Conservation (phyloP, 2,797 vertebrate species). For the Acipenser ruthenus region DNA sequence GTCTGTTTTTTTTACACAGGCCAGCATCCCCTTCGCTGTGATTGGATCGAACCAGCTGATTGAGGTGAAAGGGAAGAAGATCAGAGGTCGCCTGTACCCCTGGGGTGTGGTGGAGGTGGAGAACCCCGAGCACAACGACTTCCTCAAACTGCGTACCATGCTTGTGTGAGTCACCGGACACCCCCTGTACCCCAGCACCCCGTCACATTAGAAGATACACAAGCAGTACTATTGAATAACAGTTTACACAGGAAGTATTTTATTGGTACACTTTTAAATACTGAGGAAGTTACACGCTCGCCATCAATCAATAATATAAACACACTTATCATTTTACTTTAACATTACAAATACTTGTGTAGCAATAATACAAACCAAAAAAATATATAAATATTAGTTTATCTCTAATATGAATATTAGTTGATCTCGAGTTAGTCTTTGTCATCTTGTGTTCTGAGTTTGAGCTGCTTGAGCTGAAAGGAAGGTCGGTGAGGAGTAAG, state of each 20-base stretch:
- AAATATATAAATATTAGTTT: no score
- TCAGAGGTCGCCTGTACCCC: slow-evolving; percentile 74
- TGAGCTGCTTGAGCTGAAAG: no score
- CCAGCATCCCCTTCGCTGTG: slow-evolving; percentile 77
- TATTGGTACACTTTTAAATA: neutral
- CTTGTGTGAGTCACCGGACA: slow-evolving; percentile 66
- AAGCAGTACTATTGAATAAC: no score
- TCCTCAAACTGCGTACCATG: slow-evolving; percentile 80
- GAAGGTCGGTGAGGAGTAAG: no score
- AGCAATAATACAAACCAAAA: no score
- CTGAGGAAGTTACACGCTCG: no score
- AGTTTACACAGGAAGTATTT: neutral
- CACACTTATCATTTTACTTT: no score
- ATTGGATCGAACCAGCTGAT: slow-evolving; percentile 85
- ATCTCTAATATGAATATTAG: no score
- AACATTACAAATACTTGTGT: no score
- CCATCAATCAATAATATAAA: no score
- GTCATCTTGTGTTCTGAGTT: no score
- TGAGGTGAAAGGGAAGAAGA: slow-evolving; percentile 88
- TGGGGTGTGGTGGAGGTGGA: slow-evolving; percentile 84
- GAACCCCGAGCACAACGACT: slow-evolving; percentile 88
- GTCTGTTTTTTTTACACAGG: slow-evolving; percentile 40
- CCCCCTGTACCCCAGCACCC: neutral
- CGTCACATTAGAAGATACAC: neutral
- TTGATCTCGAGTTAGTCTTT: no score